Evolutionary conservation across 2,888 invertebrate species (phyloP), one percentile per base, ranked within the genome.

Genomic region (Xestoiulus laeticollis): DNA sequence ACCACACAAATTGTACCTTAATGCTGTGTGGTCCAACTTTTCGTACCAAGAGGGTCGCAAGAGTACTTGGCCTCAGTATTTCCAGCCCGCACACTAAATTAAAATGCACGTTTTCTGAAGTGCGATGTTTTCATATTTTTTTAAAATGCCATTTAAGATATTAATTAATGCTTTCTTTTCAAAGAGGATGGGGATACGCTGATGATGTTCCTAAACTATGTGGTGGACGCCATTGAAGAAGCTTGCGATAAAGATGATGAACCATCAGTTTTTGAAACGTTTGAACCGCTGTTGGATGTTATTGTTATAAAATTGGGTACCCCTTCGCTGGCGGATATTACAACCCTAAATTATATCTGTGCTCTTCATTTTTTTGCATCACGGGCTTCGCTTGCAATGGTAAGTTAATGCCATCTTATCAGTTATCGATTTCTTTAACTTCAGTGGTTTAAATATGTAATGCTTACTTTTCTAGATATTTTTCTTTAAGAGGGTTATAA

Each of bases 301-400:
- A 48, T 87, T 33, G 19, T 30, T 12, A 16, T 5, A 10, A n/a
- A 53, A 8, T 8, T 87, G 16, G 14, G 22, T 22, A 48, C 4
- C 6, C n/a, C 26, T 16, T 87, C 86, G 14, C 44, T 87, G 16
- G 44, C 44, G 14, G 85, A 87, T 85, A 48, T 86, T 5, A 53
- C 30, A 19, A 53, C 38, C 43, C 22, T 85, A 6, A 22, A 38
- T 32, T 33, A 53, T 43, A 87, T 87, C 26, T 3, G 44, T 12
- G 30, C 87, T 86, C 48, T 86, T 30, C 85, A 87, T 30, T 22
- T 87, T 16, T 87, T 87, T 85, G 22, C 44, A 87, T 68, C 32
- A 16, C n/a, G 87, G 5, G 22, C 85, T 30, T 87, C 87, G 30
- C 68, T 87, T 30, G 87, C 87, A 2, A 5, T 32, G 12, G 87